Conservation (phyloP, 2,797 vertebrate genomes). For the Semaprochilodus insignis region DNA sequence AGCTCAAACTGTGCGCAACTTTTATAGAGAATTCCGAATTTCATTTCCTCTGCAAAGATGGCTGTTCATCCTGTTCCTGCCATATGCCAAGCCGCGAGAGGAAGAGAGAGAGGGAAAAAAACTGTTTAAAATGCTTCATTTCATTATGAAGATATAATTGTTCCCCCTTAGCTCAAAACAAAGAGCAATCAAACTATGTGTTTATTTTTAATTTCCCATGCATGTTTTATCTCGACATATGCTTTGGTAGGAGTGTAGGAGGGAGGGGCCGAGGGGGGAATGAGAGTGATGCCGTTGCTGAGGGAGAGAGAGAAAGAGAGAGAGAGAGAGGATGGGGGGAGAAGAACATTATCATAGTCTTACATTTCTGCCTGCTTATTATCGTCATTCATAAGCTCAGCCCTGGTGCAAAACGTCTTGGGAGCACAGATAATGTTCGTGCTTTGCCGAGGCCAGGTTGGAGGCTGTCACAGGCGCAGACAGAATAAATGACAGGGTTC, state of each 20-base stretch:
- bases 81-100: constrained; percentile 69
- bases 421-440: constrained; percentile 98
- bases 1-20: constrained; percentile 67
- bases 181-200: constrained; percentile 70
- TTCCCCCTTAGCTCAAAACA: constrained; percentile 72
- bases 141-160: constrained; percentile 77
- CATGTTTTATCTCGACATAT: constrained; percentile 72
- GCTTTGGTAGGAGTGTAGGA: constrained; percentile 48
- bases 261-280: constrained; percentile 24
- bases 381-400: constrained; percentile 92
- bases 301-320: constrained; percentile 74
- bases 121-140: constrained; percentile 67
- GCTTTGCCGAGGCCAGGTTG: constrained; percentile 96
- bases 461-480: constrained; percentile 94
- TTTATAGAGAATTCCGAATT: constrained; percentile 72
- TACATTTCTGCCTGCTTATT: constrained; percentile 93
- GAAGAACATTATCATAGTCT: constrained; percentile 91
- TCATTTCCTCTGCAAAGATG: constrained; percentile 73
- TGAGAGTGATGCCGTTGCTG: constrained; percentile 40
- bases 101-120: constrained; percentile 44
- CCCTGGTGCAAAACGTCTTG: constrained; percentile 88
- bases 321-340: constrained; percentile 76
- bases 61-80: constrained; percentile 69
- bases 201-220: constrained; percentile 73
- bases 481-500: constrained; percentile 98